Evolutionary conservation across 1,140 invertebrate genomes (phyloP), one percentile per base, ranked within the genome.

Genomic region (Drosophila sp.): DNA sequence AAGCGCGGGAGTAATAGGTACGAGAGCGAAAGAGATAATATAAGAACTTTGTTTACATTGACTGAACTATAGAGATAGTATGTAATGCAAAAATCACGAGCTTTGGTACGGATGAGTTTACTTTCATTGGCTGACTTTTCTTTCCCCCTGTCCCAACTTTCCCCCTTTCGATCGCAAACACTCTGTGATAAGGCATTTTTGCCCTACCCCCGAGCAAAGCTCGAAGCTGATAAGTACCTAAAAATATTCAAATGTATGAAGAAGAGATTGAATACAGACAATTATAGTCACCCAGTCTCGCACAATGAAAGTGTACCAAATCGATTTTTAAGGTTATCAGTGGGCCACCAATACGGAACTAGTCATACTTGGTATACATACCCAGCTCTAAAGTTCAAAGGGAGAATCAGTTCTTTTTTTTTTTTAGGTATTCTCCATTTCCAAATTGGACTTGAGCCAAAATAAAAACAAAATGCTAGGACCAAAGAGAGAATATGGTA

Each of bases 31-130:
- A 63, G 55, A 32, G 27, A 57, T 25, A 58, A 0, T 44, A 67
- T 40, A 56, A 41, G n/a, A 47, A 58, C 30, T 30, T 69, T 69
- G 38, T 58, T 70, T 70, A 70, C 50, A 58, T 47, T 70, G n/a
- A 35, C 30, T 69, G 38, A 32, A 70, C 68, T 69, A 58, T 44
- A 60, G 4, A 70, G 66, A 69, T 66, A 41, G 30, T 29, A 8
- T 27, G 44, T 35, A 65, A 68, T 68, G 40, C 5, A 44, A 64
- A 61, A 64, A 50, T 50, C 23, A 65, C 25, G n/a, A 32, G 11
- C 41, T 64, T 63, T 50, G 25, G 23, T 25, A 23, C 23, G 44
- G 44, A 10, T 50, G 25, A 50, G 25, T 38, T 68, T 66, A 50
- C 44, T 47, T 69, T 30, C 64, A 23, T 50, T 50, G 23, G 23